Percentiles rank a stretch among this genome's conserved stretches.
Conservation (phyloP, 2,888 invertebrate species). For the Plebejus anna region DNA sequence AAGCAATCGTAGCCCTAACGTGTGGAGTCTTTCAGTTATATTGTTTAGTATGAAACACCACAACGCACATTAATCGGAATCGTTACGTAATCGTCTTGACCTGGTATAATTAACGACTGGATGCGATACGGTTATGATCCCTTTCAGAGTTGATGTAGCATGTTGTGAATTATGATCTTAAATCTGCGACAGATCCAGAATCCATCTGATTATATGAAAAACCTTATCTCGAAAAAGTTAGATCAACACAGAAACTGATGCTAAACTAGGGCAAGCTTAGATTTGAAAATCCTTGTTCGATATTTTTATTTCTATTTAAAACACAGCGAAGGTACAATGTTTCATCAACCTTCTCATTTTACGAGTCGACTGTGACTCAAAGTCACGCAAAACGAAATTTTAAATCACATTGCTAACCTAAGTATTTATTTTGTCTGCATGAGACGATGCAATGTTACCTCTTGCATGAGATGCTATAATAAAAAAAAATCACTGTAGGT, state of each 20-base stretch:
- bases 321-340: slow-evolving; percentile 5
- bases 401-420: slow-evolving; percentile 12
- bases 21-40: not conserved
- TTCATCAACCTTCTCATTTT: not conserved
- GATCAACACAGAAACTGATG: not conserved
- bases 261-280: not conserved
- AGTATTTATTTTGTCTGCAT: not conserved
- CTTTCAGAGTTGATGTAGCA: too few species aligned
- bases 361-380: slow-evolving; percentile 13
- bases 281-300: not conserved
- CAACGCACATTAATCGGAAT: not conserved
- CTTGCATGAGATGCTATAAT: too few species aligned
- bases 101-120: too few species aligned
- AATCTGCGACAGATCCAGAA: too few species aligned
- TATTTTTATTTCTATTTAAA: not conserved
- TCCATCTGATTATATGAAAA: too few species aligned
- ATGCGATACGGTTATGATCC: too few species aligned
- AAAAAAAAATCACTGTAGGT: not conserved
- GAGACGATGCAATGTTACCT: not conserved
- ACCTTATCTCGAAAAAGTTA: not conserved
- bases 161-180: too few species aligned
- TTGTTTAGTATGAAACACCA: too few species aligned
- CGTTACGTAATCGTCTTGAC: not conserved
- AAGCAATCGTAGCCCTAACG: not conserved
- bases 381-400: slow-evolving; percentile 16